Base-by-base conservation (phyloP, 2,797 vertebrate species). In the Acrocephalus scirpaceus region DNA sequence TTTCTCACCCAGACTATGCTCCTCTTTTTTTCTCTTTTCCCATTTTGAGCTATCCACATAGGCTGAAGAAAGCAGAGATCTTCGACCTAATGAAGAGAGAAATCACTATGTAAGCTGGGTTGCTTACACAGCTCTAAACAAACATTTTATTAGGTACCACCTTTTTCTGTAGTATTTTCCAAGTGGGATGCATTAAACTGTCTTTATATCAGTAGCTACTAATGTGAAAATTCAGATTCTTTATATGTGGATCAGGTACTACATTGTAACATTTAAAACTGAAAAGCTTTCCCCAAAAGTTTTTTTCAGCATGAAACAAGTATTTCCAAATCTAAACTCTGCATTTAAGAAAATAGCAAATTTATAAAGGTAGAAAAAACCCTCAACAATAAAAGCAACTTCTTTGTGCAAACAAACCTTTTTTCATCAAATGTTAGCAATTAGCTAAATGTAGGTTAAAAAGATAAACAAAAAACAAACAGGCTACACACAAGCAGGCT, bases 11-110 rank as follows among this genome's bases (percentile, higher is more conserved):
- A 98, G 88, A 47, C 47, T 97, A 71, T 90, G 97, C 5, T 96
- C 67, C 48, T 98, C 98, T 92, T 98, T 98, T 71, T 95, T 82
- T 83, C 98, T 98, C 75, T 97, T 93, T 83, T 98, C 98, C 98
- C 98, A 98, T 91, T 94, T 97, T 34, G 93, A 95, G 85, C 92
- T 97, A 84, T 98, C 98, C 90, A 98, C 86, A 53, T 98, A 98
- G 4, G 98, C 97, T 4, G 96, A 92, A 62, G 98, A 98, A 86
- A 98, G 98, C 53, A 98, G 95, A 62, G 21, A 97, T 94, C 98
- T 97, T 97, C 95, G 98, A 74, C 97, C 98, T 98, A 94, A 94
- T 30, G 53, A 85, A 86, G 60, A 95, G 70, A 93, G 42, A 78
- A 53, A 94, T 50, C 22, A 86, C 22, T 51, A 18, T 2, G 0